phyloP scores from a whole-genome alignment of 1,140 invertebrate species.

The Paramacrobiotus metropolitanus region DNA sequence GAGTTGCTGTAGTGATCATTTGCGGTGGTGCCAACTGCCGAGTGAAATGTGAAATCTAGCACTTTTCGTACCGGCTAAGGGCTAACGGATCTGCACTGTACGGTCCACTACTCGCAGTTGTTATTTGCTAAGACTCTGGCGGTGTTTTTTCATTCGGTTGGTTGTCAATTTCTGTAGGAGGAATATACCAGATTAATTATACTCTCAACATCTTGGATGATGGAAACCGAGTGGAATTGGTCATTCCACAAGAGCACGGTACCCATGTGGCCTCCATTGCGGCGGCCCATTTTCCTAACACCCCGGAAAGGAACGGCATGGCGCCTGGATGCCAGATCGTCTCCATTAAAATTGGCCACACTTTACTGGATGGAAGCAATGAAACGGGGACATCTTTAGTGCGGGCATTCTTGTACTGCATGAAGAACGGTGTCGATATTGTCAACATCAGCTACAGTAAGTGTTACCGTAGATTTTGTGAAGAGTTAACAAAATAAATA shows the following conservation, averaged over 20 bases:
- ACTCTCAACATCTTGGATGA: slow-evolving; percentile 78
- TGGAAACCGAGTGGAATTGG: slow-evolving; percentile 73
- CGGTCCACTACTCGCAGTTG: no score
- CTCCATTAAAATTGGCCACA: slow-evolving; percentile 71
- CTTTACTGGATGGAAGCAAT: slow-evolving; percentile 57
- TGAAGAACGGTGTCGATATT: slow-evolving; percentile 50
- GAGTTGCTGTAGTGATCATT: no score
- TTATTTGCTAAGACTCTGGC: no score
- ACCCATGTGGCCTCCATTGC: slow-evolving; percentile 92
- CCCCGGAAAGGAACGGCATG: slow-evolving; percentile 69
- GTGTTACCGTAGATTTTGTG: not conserved
- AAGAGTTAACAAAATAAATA: not conserved
- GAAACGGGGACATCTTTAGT: slow-evolving; percentile 80
- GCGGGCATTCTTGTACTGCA: slow-evolving; percentile 62
- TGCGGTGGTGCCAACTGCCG: not conserved
- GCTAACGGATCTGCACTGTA: slow-evolving; percentile 49
- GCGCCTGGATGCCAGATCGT: slow-evolving; percentile 90
- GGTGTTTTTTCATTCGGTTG: no score
- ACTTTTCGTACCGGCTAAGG: no score
- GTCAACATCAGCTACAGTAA: slow-evolving; percentile 98
- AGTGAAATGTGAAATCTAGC: not conserved
- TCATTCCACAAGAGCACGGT: slow-evolving; percentile 66
- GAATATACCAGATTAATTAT: slow-evolving; percentile 49
- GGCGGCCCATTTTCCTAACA: slow-evolving; percentile 65
- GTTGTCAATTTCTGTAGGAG: no score